Evolutionary conservation across 2,888 invertebrate genomes (phyloP).

Genomic region (Synergus gifuensis): DNA sequence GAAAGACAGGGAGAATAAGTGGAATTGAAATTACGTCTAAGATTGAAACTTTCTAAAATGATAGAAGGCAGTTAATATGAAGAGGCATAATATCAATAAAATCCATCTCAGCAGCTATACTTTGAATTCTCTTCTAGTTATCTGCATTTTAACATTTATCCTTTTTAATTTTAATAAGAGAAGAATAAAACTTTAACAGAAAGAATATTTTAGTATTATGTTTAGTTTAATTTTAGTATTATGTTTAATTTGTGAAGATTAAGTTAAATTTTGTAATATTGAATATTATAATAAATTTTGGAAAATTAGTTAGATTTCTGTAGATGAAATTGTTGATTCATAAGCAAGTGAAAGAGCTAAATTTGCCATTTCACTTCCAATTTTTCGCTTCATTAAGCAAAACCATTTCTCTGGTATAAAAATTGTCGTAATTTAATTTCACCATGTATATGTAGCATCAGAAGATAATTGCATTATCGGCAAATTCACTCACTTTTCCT

Average conservation of each 20-base stretch:
- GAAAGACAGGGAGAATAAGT: neutral
- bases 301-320: neutral
- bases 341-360: neutral
- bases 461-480: slow-evolving; percentile 24
- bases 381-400: slow-evolving; percentile 12
- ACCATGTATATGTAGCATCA: neutral
- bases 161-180: neutral
- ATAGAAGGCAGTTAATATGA: slow-evolving; percentile 4
- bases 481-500: neutral
- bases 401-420: slow-evolving; percentile 10
- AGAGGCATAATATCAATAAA: slow-evolving; percentile 15
- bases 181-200: neutral
- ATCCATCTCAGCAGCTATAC: neutral
- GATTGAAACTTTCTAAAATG: neutral
- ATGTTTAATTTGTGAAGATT: neutral
- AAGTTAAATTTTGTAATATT: neutral
- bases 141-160: neutral
- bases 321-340: neutral
- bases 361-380: neutral
- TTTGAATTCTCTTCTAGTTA: neutral
- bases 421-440: neutral
- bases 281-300: neutral
- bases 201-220: neutral
- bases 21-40: neutral
- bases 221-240: too few relatives aligned